Evolutionary conservation across 2,888 invertebrate species (phyloP), one percentile per base, ranked within the genome.

Genomic region (Didymodactylos carnosus): DNA sequence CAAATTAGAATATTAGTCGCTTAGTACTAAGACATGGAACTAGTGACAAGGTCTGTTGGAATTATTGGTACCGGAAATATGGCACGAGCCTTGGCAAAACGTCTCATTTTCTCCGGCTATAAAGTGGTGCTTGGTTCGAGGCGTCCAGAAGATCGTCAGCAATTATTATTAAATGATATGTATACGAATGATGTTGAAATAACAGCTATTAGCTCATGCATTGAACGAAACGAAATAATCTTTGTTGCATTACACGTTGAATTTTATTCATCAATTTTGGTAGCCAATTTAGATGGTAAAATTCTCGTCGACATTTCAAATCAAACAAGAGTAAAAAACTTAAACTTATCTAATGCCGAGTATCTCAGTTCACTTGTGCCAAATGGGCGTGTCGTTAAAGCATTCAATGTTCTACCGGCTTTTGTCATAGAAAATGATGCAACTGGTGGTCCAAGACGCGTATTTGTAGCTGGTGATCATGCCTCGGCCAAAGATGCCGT

Each of bases 61-160:
- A 78, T 80, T 8, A 77, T 80, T n/a, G 80, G 80, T 5, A 79
- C 80, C 3, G 80, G 80, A 13, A 78, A 80, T 51, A 80, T 78
- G 73, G 79, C 79, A 25, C 71, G 77, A 11, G 80, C 80, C 2
- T 72, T 80, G n/a, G 78, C 79, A 14, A 79, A 77, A 71, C 76
- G 80, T 40, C 76, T 80, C 10, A 73, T 77, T 49, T 76, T 76
- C 29, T 77, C 78, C 53, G 80, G 80, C 62, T 80, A 79, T 78
- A 77, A 79, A 72, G 79, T 80, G 70, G 76, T 77, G n/a, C 73
- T 80, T n/a, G 80, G 80, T 14, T 80, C 80, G 73, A 76, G 80
- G 46, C 73, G 76, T 23, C 80, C 80, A 0, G 76, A 77, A 16
- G n/a, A 0, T 62, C 35, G 62, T 13, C 73, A 77, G 13, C 70